Evolutionary conservation across 2,888 invertebrate genomes (phyloP).

Genomic region (Volucella bombylans): DNA sequence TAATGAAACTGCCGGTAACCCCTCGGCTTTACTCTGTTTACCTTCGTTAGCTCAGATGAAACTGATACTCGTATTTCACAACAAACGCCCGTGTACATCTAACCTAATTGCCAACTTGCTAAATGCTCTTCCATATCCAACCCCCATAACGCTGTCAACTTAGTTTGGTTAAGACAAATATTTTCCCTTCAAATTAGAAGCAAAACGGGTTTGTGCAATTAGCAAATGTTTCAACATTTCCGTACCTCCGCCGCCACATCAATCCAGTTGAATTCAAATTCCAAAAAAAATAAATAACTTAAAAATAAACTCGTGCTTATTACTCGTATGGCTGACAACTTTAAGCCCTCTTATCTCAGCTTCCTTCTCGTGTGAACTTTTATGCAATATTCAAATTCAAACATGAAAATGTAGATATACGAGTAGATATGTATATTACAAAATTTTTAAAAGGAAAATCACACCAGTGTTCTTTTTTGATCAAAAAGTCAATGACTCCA

Average conservation of each 20-base stretch:
- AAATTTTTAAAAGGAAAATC: too few relatives aligned
- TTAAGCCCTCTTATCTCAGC: constrained; percentile 22
- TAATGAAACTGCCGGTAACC: too few relatives aligned
- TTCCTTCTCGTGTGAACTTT: constrained; percentile 32
- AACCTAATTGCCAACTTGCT: constrained; percentile 65
- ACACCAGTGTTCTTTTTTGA: background rate
- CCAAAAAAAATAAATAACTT: too few relatives aligned
- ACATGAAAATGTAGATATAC: background rate
- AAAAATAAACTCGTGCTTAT: constrained; percentile 26
- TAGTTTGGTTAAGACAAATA: constrained; percentile 52
- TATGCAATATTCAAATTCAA: constrained; percentile 35
- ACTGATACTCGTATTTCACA: constrained; percentile 39
- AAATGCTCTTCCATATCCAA: constrained; percentile 33
- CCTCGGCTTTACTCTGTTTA: too few relatives aligned
- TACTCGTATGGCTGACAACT: constrained; percentile 4
- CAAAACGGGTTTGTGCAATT: constrained; percentile 67
- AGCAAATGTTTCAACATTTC: constrained; percentile 53
- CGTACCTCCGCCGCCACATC: background rate
- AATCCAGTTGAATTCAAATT: constrained; percentile 9
- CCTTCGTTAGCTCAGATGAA: too few relatives aligned
- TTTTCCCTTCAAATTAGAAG: constrained; percentile 59
- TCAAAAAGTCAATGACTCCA: constrained; percentile 35
- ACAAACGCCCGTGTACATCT: constrained; percentile 39
- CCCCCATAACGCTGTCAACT: constrained; percentile 12
- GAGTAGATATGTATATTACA: background rate